Conservation (phyloP, 2,113 vertebrate genomes). For the Phainopepla nitens region DNA sequence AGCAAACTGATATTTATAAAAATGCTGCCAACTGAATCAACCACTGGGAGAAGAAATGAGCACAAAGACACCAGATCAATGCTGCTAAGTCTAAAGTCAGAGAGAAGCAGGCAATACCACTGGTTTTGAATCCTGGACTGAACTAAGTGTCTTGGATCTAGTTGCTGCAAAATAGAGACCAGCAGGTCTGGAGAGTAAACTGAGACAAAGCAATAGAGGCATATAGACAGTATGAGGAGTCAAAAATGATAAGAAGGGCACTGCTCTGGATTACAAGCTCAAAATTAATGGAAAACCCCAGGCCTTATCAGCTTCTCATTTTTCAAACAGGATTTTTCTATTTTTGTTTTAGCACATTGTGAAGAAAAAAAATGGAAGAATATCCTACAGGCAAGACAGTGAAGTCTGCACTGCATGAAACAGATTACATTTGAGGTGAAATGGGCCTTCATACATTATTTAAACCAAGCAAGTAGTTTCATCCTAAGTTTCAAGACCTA, state of each 20-base stretch:
- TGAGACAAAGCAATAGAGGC: neutral
- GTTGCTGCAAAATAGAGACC: neutral
- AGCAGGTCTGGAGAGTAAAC: neutral
- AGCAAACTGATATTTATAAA: neutral
- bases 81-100: neutral
- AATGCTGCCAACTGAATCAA: neutral
- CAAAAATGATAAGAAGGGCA: neutral
- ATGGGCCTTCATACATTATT: neutral
- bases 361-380: neutral
- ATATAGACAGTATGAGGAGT: neutral
- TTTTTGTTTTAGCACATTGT: neutral
- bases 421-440: neutral
- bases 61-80: neutral
- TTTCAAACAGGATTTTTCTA: neutral
- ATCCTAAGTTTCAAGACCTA: neutral
- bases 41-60: neutral
- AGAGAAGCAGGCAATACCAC: neutral
- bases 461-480: neutral
- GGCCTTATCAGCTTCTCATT: neutral
- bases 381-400: neutral
- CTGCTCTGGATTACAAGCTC: neutral
- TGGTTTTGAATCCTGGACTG: neutral
- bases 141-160: neutral
- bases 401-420: neutral
- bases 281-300: neutral